phyloP scores from a whole-genome alignment of 2,113 vertebrate species.

The Crocuta crocuta region DNA sequence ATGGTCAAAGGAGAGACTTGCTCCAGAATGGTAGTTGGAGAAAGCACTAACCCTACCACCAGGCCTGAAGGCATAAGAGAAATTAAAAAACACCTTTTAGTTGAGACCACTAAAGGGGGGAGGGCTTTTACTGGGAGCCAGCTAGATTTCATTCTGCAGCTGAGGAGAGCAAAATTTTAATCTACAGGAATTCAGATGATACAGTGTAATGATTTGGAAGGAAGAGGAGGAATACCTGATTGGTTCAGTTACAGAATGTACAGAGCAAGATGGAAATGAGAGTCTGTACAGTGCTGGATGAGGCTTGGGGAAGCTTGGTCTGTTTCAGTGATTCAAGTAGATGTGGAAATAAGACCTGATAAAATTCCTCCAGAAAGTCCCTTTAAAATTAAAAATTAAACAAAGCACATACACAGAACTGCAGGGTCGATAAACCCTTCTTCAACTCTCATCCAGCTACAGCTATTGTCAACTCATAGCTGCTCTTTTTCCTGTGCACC shows the following conservation, averaged over 20 bases:
- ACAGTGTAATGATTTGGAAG: neutral
- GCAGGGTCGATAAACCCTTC: neutral
- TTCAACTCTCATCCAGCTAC: neutral
- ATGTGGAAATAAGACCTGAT: neutral
- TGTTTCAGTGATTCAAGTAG: neutral
- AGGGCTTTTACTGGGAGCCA: neutral
- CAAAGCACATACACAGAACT: neutral
- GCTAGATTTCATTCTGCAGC: neutral
- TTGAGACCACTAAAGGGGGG: neutral
- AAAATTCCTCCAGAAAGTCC: neutral
- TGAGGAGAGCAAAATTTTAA: neutral
- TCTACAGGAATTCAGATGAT: neutral
- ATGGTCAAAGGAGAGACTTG: neutral
- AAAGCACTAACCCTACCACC: neutral
- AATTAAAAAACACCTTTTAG: neutral
- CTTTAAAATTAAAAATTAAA: neutral
- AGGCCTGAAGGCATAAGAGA: neutral
- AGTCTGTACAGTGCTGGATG: neutral
- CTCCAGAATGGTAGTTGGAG: neutral
- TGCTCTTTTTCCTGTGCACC: neutral
- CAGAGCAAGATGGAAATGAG: neutral
- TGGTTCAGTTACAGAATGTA: neutral
- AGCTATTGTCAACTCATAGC: neutral
- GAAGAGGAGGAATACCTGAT: neutral
- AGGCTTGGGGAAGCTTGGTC: neutral